A percentile compares a stretch with the other conserved stretches of the same genome.
phyloP scores from a whole-genome alignment of 2,888 invertebrate genomes.

The Chesias legatella region DNA sequence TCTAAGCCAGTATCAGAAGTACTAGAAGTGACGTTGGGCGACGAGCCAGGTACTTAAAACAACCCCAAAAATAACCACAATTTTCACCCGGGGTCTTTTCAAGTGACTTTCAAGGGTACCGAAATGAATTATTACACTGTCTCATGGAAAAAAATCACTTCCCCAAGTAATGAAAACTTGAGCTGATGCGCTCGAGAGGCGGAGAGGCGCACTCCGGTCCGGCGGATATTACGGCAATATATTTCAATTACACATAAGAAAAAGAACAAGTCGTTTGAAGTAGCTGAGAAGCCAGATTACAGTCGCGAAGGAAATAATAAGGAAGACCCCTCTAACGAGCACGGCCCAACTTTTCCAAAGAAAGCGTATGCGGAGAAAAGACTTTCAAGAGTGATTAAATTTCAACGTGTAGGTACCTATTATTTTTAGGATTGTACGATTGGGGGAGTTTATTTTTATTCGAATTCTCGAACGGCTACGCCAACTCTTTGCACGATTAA shows the following conservation, averaged over 20 bases:
- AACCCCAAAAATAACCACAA: constrained; percentile 37
- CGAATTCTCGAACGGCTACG: too few species aligned
- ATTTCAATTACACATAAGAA: constrained; percentile 81
- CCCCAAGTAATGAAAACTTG: constrained; percentile 75
- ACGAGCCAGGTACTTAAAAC: constrained; percentile 23
- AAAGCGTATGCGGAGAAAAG: constrained; percentile 58
- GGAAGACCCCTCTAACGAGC: constrained; percentile 71
- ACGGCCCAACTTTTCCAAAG: constrained; percentile 62
- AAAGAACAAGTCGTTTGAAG: constrained; percentile 79
- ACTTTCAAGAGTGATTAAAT: constrained; percentile 56
- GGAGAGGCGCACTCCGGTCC: constrained; percentile 70
- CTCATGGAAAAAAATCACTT: constrained; percentile 74
- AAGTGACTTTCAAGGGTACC: constrained; percentile 57
- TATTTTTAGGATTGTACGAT: constrained; percentile 33
- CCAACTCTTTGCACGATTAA: neutral
- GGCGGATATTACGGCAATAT: constrained; percentile 79
- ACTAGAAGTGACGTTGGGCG: constrained; percentile 1
- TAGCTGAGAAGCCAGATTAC: constrained; percentile 78
- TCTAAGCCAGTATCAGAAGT: constrained; percentile 7
- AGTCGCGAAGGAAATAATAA: constrained; percentile 73
- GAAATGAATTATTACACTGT: constrained; percentile 77
- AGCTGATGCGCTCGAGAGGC: constrained; percentile 73
- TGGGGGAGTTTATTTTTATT: neutral
- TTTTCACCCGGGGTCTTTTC: constrained; percentile 56
- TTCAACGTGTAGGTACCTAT: constrained; percentile 23